These are phyloP conservation scores for Lasioglossum baleicum DNA, from an alignment of 1,140 invertebrate genomes.

Conservation along the genomic window DNA sequence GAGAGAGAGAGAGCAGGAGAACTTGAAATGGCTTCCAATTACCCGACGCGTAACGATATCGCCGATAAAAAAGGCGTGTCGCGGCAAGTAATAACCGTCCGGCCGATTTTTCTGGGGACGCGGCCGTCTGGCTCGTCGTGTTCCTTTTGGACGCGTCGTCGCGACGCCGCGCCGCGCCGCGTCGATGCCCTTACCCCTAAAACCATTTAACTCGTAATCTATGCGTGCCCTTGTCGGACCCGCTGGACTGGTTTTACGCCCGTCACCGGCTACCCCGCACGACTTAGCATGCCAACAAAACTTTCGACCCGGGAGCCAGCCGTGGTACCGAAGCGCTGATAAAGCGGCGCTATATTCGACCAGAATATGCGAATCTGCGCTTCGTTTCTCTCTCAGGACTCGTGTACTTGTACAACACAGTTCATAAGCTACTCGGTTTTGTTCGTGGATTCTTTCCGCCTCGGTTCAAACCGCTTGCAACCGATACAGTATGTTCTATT, in stretches of 20 bases:
- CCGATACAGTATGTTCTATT: too few species aligned
- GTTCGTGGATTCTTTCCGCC: too few species aligned
- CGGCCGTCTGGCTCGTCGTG: neutral
- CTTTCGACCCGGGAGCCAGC: neutral
- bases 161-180: neutral
- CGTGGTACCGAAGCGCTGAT: slow-evolving; percentile 7
- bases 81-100: slow-evolving; percentile 34
- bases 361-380: neutral
- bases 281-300: neutral
- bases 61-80: slow-evolving; percentile 32
- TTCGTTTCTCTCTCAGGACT: too few species aligned
- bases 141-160: neutral
- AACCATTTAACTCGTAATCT: slow-evolving; percentile 33
- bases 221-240: slow-evolving; percentile 29
- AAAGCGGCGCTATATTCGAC: neutral
- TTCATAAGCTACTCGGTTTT: too few species aligned
- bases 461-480: too few species aligned
- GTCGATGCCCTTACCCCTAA: slow-evolving; percentile 9
- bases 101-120: slow-evolving; percentile 27
- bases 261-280: neutral
- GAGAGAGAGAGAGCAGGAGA: neutral
- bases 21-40: slow-evolving; percentile 41
- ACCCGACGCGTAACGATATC: slow-evolving; percentile 41
- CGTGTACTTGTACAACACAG: too few species aligned
- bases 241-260: slow-evolving; percentile 28